Evolutionary conservation across 2,113 vertebrate species (phyloP).

Genomic region (Tor tambroides): DNA sequence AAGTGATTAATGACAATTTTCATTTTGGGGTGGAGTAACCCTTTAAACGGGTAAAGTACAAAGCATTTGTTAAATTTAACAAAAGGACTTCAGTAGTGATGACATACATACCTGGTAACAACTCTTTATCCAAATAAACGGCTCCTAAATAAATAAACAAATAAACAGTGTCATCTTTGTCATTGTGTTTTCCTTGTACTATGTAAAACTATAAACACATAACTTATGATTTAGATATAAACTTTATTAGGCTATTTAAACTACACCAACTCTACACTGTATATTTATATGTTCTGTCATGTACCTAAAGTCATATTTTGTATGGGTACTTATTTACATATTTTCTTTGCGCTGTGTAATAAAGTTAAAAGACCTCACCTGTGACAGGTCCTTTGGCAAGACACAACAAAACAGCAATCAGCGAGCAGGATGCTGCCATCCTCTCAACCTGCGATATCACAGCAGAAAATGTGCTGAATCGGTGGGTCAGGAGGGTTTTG

Average conservation of each 20-base stretch:
- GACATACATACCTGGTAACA: not conserved
- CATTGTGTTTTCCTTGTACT: not conserved
- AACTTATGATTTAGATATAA: not conserved
- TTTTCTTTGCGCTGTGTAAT: not conserved
- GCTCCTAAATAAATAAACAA: not conserved
- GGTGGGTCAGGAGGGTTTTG: not conserved
- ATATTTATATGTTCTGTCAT: not conserved
- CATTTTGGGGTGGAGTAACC: too few relatives aligned
- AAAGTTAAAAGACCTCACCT: constrained; percentile 42
- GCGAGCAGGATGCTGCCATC: constrained; percentile 44
- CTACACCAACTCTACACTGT: too few relatives aligned
- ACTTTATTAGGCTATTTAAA: not conserved
- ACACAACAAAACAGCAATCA: constrained; percentile 33
- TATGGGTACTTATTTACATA: not conserved
- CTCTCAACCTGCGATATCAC: constrained; percentile 26
- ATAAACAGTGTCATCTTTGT: not conserved
- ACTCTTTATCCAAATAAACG: not conserved
- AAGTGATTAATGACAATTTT: too few relatives aligned
- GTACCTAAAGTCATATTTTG: not conserved
- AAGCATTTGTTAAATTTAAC: too few relatives aligned
- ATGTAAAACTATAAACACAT: not conserved
- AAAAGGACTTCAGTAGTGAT: not conserved
- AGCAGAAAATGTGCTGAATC: not conserved
- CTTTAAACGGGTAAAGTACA: too few relatives aligned
- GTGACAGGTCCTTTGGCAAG: constrained; percentile 28